Evolutionary conservation across 2,888 invertebrate species (phyloP).

Genomic region (Drosophila eohydei): DNA sequence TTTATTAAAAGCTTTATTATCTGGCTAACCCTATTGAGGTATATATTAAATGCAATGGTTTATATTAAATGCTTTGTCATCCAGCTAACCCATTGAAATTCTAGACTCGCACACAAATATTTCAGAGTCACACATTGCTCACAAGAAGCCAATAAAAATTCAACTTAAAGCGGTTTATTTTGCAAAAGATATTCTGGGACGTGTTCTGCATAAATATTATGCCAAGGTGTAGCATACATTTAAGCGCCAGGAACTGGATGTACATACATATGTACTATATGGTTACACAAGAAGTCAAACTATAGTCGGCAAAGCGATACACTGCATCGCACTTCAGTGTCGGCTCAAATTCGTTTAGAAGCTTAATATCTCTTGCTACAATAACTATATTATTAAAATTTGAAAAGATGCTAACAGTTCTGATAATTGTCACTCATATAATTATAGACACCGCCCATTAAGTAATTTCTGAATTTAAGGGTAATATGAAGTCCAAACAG

Average conservation of each 20-base stretch:
- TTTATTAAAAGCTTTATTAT: conserved; percentile 48
- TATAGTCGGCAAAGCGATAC: conserved; percentile 21
- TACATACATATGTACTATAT: neutral
- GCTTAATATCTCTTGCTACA: neutral
- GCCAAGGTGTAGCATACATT: conserved; percentile 62
- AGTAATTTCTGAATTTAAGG: neutral
- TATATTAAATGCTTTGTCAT: conserved; percentile 49
- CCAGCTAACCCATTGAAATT: conserved; percentile 58
- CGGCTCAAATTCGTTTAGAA: neutral
- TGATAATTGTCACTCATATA: neutral
- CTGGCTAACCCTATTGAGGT: conserved; percentile 39
- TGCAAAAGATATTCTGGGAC: conserved; percentile 63
- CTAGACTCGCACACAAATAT: conserved; percentile 48
- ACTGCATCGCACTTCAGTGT: neutral
- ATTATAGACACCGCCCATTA: neutral
- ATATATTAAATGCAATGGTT: conserved; percentile 36
- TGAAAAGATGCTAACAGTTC: neutral
- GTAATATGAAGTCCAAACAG: conserved; percentile 29
- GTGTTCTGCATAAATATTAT: conserved; percentile 72
- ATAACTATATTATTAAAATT: neutral
- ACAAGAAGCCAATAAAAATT: conserved; percentile 76
- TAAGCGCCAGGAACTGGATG: conserved; percentile 24
- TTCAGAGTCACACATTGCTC: conserved; percentile 59
- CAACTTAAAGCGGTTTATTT: conserved; percentile 75
- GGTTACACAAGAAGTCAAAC: too few relatives aligned